Evolutionary conservation across 2,113 vertebrate genomes (phyloP).

Genomic region (Tilapia sparmanii): DNA sequence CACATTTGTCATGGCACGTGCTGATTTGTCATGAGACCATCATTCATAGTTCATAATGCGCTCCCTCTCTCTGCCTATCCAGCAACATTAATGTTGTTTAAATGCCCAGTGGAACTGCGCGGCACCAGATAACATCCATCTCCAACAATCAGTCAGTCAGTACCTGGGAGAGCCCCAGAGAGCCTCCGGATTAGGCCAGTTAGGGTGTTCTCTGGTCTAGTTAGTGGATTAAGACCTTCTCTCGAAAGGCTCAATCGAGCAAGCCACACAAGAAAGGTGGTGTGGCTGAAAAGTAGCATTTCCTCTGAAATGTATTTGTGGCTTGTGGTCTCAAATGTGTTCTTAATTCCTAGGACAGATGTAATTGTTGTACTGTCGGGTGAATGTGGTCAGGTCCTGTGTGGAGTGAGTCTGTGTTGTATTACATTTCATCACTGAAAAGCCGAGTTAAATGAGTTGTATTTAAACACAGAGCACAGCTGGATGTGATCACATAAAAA

Average conservation of each 20-base stretch:
- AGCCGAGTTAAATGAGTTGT: background rate
- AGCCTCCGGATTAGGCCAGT: constrained; percentile 53
- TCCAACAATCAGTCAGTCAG: constrained; percentile 64
- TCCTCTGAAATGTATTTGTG: constrained; percentile 26
- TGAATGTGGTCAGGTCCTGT: constrained; percentile 18
- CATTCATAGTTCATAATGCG: constrained; percentile 61
- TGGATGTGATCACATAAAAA: background rate
- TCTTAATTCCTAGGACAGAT: constrained; percentile 49
- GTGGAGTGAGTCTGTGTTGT: constrained; percentile 24
- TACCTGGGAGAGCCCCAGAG: constrained; percentile 49
- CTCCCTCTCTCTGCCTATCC: constrained; percentile 40
- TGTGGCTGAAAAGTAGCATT: constrained; percentile 16
- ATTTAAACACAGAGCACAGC: background rate
- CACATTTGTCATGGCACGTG: constrained; percentile 46
- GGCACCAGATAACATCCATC: constrained; percentile 65
- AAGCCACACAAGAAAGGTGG: constrained; percentile 26
- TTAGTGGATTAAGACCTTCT: constrained; percentile 56
- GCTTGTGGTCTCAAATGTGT: constrained; percentile 48
- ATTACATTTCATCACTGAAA: constrained; percentile 28
- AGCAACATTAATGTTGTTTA: constrained; percentile 59
- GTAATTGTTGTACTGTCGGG: constrained; percentile 41
- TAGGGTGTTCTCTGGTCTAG: constrained; percentile 56
- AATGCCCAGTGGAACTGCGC: constrained; percentile 55
- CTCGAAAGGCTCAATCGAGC: constrained; percentile 13
- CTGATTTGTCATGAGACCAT: constrained; percentile 58